phyloP scores from a whole-genome alignment of 2,113 vertebrate genomes.

The Megalops atlanticus region DNA sequence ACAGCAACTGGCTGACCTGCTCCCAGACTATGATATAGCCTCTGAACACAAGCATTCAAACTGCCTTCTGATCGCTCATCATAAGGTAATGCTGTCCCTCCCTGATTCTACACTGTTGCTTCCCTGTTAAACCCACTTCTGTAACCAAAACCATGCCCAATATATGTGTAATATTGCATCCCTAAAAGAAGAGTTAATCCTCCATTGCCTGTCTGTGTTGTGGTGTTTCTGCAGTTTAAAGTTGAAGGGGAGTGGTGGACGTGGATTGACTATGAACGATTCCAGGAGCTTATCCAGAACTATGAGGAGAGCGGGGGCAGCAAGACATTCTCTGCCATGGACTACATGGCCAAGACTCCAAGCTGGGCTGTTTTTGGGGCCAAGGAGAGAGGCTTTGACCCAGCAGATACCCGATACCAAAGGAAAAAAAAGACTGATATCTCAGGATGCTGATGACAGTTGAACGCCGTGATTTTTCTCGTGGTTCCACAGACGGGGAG shows the following conservation, averaged over 20 bases:
- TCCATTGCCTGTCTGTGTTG: background rate
- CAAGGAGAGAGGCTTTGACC: conserved; percentile 84
- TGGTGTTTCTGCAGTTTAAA: conserved; percentile 79
- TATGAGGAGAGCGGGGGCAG: conserved; percentile 65
- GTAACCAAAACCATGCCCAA: no score
- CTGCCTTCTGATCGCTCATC: conserved; percentile 88
- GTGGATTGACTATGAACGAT: conserved; percentile 88
- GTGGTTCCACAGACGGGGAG: background rate
- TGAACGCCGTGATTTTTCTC: background rate
- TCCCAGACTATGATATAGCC: conserved; percentile 83
- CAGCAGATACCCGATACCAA: conserved; percentile 79
- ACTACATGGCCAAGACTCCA: conserved; percentile 84
- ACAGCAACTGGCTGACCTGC: conserved; percentile 76
- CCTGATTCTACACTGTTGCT: background rate
- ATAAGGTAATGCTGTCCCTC: conserved; percentile 73
- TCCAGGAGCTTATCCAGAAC: conserved; percentile 78
- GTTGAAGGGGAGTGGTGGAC: conserved; percentile 83
- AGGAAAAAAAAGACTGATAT: conserved; percentile 79
- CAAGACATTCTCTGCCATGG: conserved; percentile 74
- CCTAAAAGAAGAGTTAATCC: background rate
- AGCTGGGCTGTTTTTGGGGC: conserved; percentile 87
- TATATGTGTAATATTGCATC: background rate
- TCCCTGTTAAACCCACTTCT: no score
- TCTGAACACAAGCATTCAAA: conserved; percentile 95
- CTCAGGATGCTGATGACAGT: conserved; percentile 81